Conservation (phyloP, 1,140 invertebrate species). For the Caerostris darwini region DNA sequence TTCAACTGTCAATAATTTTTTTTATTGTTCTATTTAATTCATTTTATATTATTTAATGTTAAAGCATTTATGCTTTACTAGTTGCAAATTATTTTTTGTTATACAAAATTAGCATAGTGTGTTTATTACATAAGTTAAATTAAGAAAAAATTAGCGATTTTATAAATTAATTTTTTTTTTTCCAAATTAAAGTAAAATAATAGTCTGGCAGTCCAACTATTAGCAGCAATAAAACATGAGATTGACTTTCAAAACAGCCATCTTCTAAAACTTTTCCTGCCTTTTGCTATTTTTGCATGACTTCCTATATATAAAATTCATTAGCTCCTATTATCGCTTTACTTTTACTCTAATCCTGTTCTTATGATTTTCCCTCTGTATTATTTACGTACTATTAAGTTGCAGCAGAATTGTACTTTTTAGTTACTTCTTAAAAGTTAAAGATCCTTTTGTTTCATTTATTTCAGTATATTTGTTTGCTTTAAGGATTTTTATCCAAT, state of each 20-base stretch:
- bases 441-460: constrained; percentile 34
- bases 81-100: too few species aligned
- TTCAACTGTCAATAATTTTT: too few species aligned
- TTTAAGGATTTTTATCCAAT: constrained; percentile 32
- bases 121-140: too few species aligned
- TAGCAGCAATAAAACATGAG: constrained; percentile 19
- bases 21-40: too few species aligned
- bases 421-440: neutral
- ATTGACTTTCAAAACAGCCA: constrained; percentile 47
- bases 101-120: too few species aligned
- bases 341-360: neutral
- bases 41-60: too few species aligned
- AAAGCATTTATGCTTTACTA: too few species aligned
- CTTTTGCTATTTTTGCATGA: constrained; percentile 36
- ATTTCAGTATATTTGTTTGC: constrained; percentile 47
- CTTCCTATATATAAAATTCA: neutral
- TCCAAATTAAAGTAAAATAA: neutral
- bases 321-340: neutral
- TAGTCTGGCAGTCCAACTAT: constrained; percentile 50
- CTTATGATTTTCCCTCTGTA: neutral
- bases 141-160: too few species aligned
- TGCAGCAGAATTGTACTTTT: neutral
- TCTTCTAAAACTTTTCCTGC: constrained; percentile 45
- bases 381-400: neutral
- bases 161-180: neutral